phyloP scores from a whole-genome alignment of 2,113 vertebrate species.

The Choloepus hoffmanni region DNA sequence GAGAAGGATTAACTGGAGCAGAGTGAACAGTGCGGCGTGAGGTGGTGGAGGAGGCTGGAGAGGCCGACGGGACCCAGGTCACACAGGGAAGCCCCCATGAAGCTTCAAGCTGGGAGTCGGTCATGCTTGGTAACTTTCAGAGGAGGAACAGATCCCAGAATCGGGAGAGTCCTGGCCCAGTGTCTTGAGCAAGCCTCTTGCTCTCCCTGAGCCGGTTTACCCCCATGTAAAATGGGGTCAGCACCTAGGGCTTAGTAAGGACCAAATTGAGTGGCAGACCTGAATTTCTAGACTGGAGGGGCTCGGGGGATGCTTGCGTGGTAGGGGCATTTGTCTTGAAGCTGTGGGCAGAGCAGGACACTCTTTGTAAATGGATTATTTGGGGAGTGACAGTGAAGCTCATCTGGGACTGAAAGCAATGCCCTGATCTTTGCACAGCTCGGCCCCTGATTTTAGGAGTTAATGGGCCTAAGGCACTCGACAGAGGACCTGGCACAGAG shows the following conservation, averaged over 20 bases:
- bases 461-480: slow-evolving; percentile 6
- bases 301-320: not conserved
- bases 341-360: accelerated
- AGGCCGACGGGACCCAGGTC: not conserved
- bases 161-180: not conserved
- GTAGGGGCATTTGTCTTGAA: not conserved
- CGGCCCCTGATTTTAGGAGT: slow-evolving; percentile 44
- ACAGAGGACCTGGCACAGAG: slow-evolving; percentile 4
- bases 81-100: not conserved
- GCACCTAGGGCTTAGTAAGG: not conserved
- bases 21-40: not conserved
- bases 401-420: not conserved
- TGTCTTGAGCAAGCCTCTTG: not conserved
- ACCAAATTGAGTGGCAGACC: not conserved
- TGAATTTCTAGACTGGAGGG: not conserved
- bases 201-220: not conserved
- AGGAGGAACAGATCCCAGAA: not conserved
- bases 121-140: not conserved
- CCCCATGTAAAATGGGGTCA: not conserved
- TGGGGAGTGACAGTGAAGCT: not conserved
- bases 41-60: not conserved
- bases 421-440: not conserved
- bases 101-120: not conserved
- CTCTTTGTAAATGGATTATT: not conserved
- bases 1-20: not conserved